Evolutionary conservation across 2,113 vertebrate genomes (phyloP), one percentile per base, ranked within the genome.

Genomic region (Patagioenas fasciata): DNA sequence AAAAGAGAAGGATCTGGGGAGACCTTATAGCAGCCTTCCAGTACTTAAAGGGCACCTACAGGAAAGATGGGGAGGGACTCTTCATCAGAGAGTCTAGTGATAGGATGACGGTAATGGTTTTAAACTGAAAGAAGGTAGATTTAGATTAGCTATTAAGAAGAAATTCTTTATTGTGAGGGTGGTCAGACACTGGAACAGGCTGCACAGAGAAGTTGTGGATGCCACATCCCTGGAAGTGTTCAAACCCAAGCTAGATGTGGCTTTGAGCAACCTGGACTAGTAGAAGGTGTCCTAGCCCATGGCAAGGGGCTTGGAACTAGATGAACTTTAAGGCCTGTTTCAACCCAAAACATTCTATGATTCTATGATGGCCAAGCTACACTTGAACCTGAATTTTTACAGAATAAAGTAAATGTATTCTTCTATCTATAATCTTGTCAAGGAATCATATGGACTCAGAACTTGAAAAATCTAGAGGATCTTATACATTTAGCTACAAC

Each of bases 21-120:
- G 18, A 51, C 10, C 18, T 50, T 36, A 61, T 6, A 25, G 56
- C 4, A 1, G 26, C 23, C 18, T 75, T 44, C 17, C 5, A 34
- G 54, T 11, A 24, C 40, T 6, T 66, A 36, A 78, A 32, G 1
- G 14, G 24, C 12, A 18, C 16, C 17, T 58, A 23, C 4, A 20
- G 26, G 13, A 79, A 79, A 79, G 26, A 36, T 9, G 10, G 40
- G 10, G 50, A 80, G 13, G 34, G 15, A 61, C 13, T 56, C 4
- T 38, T 80, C 15, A 24, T 10, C 3, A 25, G 11, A 31, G 19
- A 18, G 1, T 24, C 4, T 10, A 64, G 42, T 7, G 44, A 36
- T 32, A 60, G 34, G 57, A 80, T 0, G 0, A 15, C 29, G 28
- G 6, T 36, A 42, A 10, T 1, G 2, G 23, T 34, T 89, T 71